A percentile compares a stretch with the other conserved stretches of the same genome.
These are phyloP conservation scores for Spodoptera litura DNA, from an alignment of 1,140 invertebrate species.

Conservation along the genomic window DNA sequence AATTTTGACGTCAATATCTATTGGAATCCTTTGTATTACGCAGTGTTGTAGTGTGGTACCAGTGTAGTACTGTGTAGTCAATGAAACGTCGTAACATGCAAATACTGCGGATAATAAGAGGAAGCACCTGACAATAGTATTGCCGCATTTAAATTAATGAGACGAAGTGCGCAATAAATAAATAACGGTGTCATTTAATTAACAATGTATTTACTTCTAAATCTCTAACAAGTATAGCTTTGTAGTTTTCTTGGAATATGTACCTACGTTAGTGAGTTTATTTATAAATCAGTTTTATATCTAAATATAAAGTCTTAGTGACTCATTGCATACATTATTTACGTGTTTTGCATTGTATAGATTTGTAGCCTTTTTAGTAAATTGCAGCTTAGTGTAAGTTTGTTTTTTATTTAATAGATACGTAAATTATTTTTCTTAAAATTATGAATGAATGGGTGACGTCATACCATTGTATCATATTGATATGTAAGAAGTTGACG, in stretches of 20 bases:
- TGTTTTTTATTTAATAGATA: too few relatives aligned
- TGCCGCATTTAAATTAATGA: slow-evolving; percentile 39
- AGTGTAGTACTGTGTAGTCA: slow-evolving; percentile 12
- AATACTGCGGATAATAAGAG: slow-evolving; percentile 29
- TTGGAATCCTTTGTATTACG: slow-evolving; percentile 37
- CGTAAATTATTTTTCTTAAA: too few relatives aligned
- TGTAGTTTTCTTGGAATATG: background rate
- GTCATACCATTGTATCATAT: too few relatives aligned
- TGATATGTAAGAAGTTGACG: too few relatives aligned
- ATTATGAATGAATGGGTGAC: too few relatives aligned
- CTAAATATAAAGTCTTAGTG: background rate
- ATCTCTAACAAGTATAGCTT: background rate
- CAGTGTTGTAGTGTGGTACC: slow-evolving; percentile 6
- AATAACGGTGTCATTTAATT: slow-evolving; percentile 16
- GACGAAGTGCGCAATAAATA: slow-evolving; percentile 22
- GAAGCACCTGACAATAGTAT: slow-evolving; percentile 35
- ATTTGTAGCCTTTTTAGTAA: too few relatives aligned
- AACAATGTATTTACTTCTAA: slow-evolving; percentile 8
- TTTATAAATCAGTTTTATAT: background rate
- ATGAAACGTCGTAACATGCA: slow-evolving; percentile 32
- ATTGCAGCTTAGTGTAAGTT: too few relatives aligned
- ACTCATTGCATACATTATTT: too few relatives aligned
- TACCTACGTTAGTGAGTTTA: background rate
- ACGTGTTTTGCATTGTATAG: too few relatives aligned
- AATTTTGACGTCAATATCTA: slow-evolving; percentile 43